Base-by-base conservation (phyloP, 2,113 vertebrate genomes). In the Vulpes lagopus region DNA sequence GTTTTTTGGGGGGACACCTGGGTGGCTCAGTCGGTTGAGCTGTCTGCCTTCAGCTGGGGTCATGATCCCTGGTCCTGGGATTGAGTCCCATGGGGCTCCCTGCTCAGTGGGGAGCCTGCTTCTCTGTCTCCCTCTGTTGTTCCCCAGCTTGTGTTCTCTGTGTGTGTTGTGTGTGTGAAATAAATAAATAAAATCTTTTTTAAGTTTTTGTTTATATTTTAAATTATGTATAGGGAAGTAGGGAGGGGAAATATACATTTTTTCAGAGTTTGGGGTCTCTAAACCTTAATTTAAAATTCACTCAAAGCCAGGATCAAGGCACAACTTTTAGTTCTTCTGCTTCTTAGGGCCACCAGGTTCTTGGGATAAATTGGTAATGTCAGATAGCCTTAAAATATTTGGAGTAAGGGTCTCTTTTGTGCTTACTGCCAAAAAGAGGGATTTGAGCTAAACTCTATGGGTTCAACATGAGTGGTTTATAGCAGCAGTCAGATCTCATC, bases 171-270 rank as follows among this genome's bases (percentile, higher is more conserved):
- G 43, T 43, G 43, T 43, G 43, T 43, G 43, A 43, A 43, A 43
- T 43, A 43, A 43, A 43, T 43, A 43, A 43, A 43, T 43, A 43
- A 43, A 43, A 43, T 43, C 43, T 43, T 43, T 43, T 43, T 43
- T 43, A 43, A 43, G 43, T 43, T 95, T 64, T 74, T 88, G 15
- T 22, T 94, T 96, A 92, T 53, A 51, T 92, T 95, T 87, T 95
- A 51, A 81, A 60, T 32, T 64, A 38, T 43, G 43, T 43, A 43
- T 43, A 43, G 16, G 5, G 49, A 89, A 35, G 7, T 67, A 12
- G 11, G 35, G 10, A 80, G 16, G 14, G 55, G 25, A 79, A 89
- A 78, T 59, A 57, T 0, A 43, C 22, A 51, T 78, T 76, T 71
- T 76, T 88, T 78, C 55, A 65, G 89, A 16, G 38, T 15, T 89